Conservation (phyloP, 2,113 vertebrate species). For the Thinocorus orbignyianus region DNA sequence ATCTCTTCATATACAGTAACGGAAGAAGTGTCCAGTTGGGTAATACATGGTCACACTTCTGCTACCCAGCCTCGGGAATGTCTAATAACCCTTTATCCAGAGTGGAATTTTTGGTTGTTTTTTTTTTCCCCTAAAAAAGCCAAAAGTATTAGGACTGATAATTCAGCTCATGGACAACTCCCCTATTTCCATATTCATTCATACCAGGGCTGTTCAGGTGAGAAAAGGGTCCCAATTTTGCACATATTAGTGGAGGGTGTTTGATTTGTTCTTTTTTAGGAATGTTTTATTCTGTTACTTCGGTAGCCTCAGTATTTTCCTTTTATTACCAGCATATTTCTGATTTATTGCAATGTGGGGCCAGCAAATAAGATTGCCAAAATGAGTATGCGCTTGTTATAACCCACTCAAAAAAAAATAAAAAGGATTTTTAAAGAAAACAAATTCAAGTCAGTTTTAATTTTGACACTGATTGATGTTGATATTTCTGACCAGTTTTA, state of each 20-base stretch:
- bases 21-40: background rate
- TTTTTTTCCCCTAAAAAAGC: background rate
- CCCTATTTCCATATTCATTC: background rate
- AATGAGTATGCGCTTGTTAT: slow-evolving; percentile 26
- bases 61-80: background rate
- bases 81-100: background rate
- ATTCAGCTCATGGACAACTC: background rate
- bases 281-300: background rate
- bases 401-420: slow-evolving; percentile 34
- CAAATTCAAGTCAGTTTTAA: slow-evolving; percentile 1
- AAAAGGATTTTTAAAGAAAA: slow-evolving; percentile 53
- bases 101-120: background rate
- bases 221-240: background rate
- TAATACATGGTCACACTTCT: background rate
- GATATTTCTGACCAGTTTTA: slow-evolving; percentile 50
- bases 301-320: background rate
- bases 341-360: slow-evolving; percentile 47
- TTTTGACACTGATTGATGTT: slow-evolving; percentile 40
- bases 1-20: background rate
- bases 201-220: background rate
- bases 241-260: background rate
- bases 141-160: background rate
- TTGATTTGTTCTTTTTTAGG: background rate
- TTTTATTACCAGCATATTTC: slow-evolving; percentile 20
- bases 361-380: slow-evolving; percentile 57